A percentile compares a stretch with the other conserved stretches of the same genome.
Evolutionary conservation across 1,140 invertebrate species (phyloP).

Genomic region (Atta cephalotes): DNA sequence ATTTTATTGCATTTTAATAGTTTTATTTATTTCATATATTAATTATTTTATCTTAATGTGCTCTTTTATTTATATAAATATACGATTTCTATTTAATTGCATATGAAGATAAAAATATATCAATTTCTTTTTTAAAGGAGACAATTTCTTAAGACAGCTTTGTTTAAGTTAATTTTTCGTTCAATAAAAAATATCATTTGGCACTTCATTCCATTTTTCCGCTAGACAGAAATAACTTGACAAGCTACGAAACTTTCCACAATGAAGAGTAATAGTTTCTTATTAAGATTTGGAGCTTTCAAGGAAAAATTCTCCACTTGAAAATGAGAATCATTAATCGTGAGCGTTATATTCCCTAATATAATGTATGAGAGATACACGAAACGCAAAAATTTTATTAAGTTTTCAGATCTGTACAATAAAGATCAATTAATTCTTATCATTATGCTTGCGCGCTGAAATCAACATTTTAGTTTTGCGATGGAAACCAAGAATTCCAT

Average conservation of each 20-base stretch:
- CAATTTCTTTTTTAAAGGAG: neutral
- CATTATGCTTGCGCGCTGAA: neutral
- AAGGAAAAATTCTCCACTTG: neutral
- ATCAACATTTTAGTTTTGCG: neutral
- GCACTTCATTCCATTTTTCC: neutral
- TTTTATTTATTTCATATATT: too few species aligned
- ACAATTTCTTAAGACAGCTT: neutral
- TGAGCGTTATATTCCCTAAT: neutral
- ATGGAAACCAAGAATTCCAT: neutral
- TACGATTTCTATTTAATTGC: neutral
- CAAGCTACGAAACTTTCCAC: neutral
- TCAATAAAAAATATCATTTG: neutral
- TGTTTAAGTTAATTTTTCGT: neutral
- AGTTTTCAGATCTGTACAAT: neutral
- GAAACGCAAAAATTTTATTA: neutral
- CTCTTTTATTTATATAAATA: neutral
- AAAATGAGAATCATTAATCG: constrained; percentile 36
- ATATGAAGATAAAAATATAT: neutral
- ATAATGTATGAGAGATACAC: too few species aligned
- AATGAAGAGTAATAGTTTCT: constrained; percentile 21
- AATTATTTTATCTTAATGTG: too few species aligned
- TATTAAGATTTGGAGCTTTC: neutral
- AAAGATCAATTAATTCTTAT: neutral
- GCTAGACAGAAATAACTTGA: neutral
- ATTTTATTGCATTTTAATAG: too few species aligned